These are phyloP conservation scores for Syrista parreyssii DNA, from an alignment of 2,888 invertebrate species.

Conservation along the genomic window DNA sequence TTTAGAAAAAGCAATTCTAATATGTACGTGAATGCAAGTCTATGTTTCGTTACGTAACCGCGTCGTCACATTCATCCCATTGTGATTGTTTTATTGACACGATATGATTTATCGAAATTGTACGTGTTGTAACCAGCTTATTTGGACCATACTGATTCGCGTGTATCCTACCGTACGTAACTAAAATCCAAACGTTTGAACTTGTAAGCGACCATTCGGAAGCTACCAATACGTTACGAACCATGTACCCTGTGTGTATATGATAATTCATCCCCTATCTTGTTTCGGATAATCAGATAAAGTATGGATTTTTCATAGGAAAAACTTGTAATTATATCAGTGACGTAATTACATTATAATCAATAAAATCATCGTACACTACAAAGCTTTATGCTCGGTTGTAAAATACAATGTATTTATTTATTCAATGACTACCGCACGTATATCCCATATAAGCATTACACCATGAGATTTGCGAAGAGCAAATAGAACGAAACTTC, in stretches of 20 bases:
- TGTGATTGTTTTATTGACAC: neutral
- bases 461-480: neutral
- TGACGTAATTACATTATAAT: neutral
- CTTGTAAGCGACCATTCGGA: neutral
- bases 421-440: neutral
- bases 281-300: neutral
- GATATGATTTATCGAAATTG: neutral
- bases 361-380: neutral
- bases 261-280: neutral
- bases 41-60: neutral
- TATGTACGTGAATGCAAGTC: neutral
- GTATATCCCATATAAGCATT: neutral
- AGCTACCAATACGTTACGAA: neutral
- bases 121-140: neutral
- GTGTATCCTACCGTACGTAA: neutral
- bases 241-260: neutral
- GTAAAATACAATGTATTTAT: neutral
- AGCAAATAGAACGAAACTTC: neutral
- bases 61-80: neutral
- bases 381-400: neutral
- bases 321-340: neutral
- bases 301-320: neutral
- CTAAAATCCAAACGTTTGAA: neutral
- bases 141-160: neutral
- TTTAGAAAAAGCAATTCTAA: neutral